phyloP scores from a whole-genome alignment of 2,797 vertebrate species.

The Acridotheres tristis region DNA sequence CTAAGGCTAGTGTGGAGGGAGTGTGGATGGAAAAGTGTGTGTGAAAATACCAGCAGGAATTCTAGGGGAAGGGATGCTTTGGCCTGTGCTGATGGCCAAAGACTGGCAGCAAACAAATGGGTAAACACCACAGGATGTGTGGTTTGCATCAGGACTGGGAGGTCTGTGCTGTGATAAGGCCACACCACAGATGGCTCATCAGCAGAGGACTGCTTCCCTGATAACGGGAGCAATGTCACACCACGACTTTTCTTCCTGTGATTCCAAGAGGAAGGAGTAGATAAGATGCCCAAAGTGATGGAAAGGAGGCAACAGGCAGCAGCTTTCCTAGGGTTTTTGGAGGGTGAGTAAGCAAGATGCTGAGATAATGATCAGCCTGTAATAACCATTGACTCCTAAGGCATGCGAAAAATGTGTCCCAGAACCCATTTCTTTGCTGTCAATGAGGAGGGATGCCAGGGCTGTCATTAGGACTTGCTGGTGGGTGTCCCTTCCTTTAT shows the following conservation, averaged over 20 bases:
- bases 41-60: neutral
- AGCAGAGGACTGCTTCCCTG: neutral
- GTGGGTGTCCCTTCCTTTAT: neutral
- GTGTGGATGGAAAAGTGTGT: neutral
- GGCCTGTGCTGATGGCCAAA: neutral
- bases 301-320: neutral
- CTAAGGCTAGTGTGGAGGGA: neutral
- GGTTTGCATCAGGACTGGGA: neutral
- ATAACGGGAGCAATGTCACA: neutral
- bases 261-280: neutral
- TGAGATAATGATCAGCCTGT: conserved; percentile 24
- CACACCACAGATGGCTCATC: conserved; percentile 22
- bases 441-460: neutral
- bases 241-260: neutral
- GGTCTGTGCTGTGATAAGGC: conserved; percentile 36
- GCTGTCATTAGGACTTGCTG: neutral
- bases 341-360: neutral
- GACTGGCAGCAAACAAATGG: neutral
- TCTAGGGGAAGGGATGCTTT: neutral
- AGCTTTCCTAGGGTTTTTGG: neutral
- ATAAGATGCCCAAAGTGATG: neutral
- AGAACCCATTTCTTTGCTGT: neutral
- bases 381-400: neutral
- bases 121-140: neutral
- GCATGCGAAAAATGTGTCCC: neutral